Evolutionary conservation across 2,888 invertebrate genomes (phyloP), one percentile per base, ranked within the genome.

Genomic region (Callyntrura guangdongensis): DNA sequence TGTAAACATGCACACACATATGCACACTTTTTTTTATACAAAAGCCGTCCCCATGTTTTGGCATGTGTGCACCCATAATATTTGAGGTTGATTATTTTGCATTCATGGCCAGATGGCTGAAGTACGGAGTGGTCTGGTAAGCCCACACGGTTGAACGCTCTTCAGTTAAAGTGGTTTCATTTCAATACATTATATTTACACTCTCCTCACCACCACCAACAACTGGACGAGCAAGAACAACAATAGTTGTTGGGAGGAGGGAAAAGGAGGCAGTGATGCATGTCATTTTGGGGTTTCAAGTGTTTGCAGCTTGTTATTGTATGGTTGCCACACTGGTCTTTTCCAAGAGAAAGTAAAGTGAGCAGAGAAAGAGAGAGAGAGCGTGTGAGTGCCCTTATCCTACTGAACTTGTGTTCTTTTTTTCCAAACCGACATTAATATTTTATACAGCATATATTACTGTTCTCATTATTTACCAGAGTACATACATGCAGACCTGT

Each of bases 141-240:
- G 53, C 20, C 20, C 20, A 67, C 20, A 77, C 53, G 53, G 53
- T 53, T 77, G 77, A 77, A 53, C 22, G 77, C 49, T 22, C 49
- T 77, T 77, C 49, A 77, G 53, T 49, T 77, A 77, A 77, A 77
- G 77, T 77, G 77, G 53, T 77, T 77, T 14, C 53, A 53, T 53
- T 77, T 53, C 53, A 74, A 47, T 74, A 77, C n/a, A n/a, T 8
- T 25, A 17, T 56, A 56, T 56, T 59, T 59, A 59, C n/a, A 59
- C 59, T 59, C 59, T 59, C 1, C 14, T 17, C 17, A 6, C 6
- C 3, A 56, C 14, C n/a, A 6, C 6, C 3, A 56, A 2, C n/a
- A n/a, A n/a, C n/a, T 56, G 2, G 56, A 3, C 56, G 2, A n/a
- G n/a, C 17, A 56, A 17, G 56, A 36, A 36, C 36, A 36, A 36